Evolutionary conservation across 2,113 vertebrate genomes (phyloP).

Genomic region (Strix uralensis): DNA sequence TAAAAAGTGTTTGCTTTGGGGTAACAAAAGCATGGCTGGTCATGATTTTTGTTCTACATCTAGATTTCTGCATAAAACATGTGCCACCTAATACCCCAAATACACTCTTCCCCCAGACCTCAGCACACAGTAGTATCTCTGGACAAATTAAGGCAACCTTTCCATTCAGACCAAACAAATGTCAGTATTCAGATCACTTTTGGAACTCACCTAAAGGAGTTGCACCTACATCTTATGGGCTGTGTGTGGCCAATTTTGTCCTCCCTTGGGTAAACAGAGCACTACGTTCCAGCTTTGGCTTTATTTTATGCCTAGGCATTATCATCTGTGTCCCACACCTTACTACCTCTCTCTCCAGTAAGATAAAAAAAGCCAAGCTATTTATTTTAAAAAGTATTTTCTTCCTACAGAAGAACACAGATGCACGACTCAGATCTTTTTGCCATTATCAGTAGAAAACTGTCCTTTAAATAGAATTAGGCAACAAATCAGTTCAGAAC

Average conservation of each 20-base stretch:
- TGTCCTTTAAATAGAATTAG: background rate
- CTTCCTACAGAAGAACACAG: background rate
- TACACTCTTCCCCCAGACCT: background rate
- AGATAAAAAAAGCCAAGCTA: background rate
- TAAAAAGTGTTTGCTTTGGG: background rate
- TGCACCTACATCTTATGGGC: background rate
- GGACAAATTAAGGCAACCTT: background rate
- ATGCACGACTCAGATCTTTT: background rate
- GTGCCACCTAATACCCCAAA: fast-evolving
- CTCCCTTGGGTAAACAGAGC: background rate
- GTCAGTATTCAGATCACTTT: background rate
- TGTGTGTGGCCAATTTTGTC: background rate
- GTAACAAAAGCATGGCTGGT: background rate
- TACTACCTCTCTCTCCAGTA: background rate
- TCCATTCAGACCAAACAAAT: background rate
- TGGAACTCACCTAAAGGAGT: background rate
- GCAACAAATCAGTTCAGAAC: background rate
- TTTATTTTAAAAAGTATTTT: background rate
- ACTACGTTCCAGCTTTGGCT: background rate
- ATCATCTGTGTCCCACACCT: background rate
- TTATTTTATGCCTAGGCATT: background rate
- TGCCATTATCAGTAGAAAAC: background rate
- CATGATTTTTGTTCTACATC: background rate
- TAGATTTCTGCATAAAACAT: background rate
- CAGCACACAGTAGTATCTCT: background rate